Percentiles rank a stretch among this genome's conserved stretches.
phyloP scores from a whole-genome alignment of 2,113 vertebrate genomes.

The Zosterops hypoxanthus region DNA sequence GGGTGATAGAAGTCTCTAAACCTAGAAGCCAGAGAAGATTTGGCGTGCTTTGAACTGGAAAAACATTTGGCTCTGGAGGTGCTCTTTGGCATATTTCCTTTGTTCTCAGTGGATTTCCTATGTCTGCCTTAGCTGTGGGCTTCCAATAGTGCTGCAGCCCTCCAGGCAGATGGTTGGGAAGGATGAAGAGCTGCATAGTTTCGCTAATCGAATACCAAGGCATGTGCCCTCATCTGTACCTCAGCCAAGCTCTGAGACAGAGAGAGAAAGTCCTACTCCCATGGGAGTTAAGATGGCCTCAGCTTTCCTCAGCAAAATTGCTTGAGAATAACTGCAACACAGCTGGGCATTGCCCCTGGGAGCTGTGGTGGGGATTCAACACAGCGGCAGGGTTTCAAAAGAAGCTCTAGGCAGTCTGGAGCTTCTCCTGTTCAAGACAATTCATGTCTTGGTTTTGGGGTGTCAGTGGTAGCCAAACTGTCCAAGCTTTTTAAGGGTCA shows the following conservation, averaged over 20 bases:
- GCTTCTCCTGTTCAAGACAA: neutral
- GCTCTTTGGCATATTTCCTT: neutral
- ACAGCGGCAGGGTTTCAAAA: neutral
- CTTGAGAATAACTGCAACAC: neutral
- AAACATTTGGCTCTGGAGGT: neutral
- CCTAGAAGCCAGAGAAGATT: neutral
- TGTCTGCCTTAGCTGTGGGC: neutral
- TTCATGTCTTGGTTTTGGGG: neutral
- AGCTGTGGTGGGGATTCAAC: neutral
- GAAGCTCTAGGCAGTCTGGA: neutral
- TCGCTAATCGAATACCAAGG: neutral
- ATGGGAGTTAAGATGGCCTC: neutral
- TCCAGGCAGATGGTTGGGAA: neutral
- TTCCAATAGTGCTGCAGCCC: neutral
- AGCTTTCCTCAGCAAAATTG: neutral
- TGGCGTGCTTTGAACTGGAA: neutral
- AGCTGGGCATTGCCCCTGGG: neutral
- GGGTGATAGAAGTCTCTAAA: neutral
- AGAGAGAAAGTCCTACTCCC: neutral
- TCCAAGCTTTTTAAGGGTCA: neutral
- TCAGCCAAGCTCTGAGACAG: neutral
- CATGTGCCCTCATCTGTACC: neutral
- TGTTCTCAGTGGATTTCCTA: constrained; percentile 29
- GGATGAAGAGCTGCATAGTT: neutral
- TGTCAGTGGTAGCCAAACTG: neutral